Conservation (phyloP, 2,797 vertebrate genomes). For the Aulostomus chinensis region DNA sequence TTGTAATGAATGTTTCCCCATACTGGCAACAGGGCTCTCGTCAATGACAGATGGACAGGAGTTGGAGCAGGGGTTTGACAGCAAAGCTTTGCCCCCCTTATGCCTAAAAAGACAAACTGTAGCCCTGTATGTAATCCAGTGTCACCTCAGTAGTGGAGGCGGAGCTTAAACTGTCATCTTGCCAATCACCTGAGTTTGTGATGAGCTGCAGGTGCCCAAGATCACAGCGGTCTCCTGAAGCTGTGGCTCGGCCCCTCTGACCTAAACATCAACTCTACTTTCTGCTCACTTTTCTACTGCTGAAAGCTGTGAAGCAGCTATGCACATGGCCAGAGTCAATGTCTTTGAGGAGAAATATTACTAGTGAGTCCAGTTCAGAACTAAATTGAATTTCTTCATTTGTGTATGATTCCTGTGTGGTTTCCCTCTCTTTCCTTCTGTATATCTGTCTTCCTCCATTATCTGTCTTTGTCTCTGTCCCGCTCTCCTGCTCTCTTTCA, state of each 20-base stretch:
- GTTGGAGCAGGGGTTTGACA: too few species aligned
- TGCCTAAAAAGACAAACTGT: background rate
- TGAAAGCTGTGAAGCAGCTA: background rate
- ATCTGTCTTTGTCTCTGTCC: too few species aligned
- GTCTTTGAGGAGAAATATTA: slow-evolving; percentile 2
- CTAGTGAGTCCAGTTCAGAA: slow-evolving; percentile 1
- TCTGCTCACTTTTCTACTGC: background rate
- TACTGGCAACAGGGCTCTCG: too few species aligned
- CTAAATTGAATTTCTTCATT: background rate
- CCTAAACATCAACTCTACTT: background rate
- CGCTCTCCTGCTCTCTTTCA: too few species aligned
- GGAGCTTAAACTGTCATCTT: slow-evolving; percentile 10
- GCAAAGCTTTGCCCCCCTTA: background rate
- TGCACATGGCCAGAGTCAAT: background rate
- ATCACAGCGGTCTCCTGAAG: background rate
- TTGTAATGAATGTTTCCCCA: too few species aligned
- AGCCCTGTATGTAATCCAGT: background rate
- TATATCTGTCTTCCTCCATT: too few species aligned
- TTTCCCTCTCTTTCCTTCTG: too few species aligned
- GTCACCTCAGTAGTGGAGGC: slow-evolving; percentile 2
- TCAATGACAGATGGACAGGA: too few species aligned
- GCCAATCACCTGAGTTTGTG: slow-evolving; percentile 6
- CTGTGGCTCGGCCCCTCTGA: background rate
- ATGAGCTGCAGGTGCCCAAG: slow-evolving; percentile 15
- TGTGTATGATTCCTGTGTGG: background rate